Evolutionary conservation across 1,140 invertebrate species (phyloP).

Genomic region (Lasaia peninsularis): DNA sequence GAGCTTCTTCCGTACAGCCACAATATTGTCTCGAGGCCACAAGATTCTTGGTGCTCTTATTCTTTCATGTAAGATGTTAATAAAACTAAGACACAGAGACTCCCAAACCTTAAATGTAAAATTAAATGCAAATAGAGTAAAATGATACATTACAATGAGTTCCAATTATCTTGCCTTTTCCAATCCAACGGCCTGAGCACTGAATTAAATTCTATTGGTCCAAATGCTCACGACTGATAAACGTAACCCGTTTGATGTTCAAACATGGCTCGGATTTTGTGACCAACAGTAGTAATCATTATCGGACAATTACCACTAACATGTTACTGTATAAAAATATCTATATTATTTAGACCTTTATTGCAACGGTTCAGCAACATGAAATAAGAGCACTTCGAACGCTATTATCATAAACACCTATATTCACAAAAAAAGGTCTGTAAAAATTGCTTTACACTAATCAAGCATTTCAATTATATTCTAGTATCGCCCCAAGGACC

Average conservation of each 20-base stretch:
- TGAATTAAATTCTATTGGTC: constrained; percentile 11
- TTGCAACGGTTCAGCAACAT: constrained; percentile 23
- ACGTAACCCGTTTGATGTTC: constrained; percentile 3
- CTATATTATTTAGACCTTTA: constrained; percentile 21
- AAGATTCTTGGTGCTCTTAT: constrained; percentile 33
- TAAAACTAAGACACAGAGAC: constrained; percentile 1
- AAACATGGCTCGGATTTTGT: constrained; percentile 28
- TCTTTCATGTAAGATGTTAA: constrained; percentile 21
- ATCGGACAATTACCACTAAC: constrained; percentile 9
- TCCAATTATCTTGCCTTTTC: background rate
- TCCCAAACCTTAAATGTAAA: background rate
- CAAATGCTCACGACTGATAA: constrained; percentile 1
- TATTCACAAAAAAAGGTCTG: constrained; percentile 19
- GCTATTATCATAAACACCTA: constrained; percentile 12
- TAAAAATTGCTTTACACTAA: constrained; percentile 10
- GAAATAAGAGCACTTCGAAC: constrained; percentile 37
- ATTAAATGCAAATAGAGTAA: constrained; percentile 5
- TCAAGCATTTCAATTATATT: constrained; percentile 9
- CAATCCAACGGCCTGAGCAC: background rate
- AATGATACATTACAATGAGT: background rate
- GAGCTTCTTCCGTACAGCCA: constrained; percentile 44
- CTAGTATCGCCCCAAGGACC: constrained; percentile 5
- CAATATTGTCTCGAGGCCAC: constrained; percentile 20
- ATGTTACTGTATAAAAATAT: constrained; percentile 32
- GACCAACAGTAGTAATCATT: constrained; percentile 17